Conservation (phyloP, 2,797 vertebrate genomes). For the Sebastiscus tertius region DNA sequence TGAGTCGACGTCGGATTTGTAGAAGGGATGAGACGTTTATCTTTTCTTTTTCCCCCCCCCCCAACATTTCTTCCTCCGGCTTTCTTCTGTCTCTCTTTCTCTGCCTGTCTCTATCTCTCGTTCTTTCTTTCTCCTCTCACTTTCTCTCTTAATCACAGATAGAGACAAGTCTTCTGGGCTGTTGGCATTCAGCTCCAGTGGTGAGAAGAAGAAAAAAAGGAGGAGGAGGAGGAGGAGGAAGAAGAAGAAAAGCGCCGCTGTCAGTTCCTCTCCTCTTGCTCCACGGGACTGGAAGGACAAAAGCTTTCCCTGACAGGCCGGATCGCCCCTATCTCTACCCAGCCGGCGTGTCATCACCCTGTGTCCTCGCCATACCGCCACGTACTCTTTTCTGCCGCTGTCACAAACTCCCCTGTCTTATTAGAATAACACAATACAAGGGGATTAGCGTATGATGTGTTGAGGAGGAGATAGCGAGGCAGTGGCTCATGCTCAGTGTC, state of each 20-base stretch:
- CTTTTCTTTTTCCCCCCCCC: slow-evolving; percentile 44
- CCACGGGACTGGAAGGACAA: slow-evolving; percentile 62
- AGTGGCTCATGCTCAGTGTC: slow-evolving; percentile 52
- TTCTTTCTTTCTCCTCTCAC: slow-evolving; percentile 40
- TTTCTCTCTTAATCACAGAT: slow-evolving; percentile 64
- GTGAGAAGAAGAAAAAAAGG: slow-evolving; percentile 23
- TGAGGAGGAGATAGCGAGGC: slow-evolving; percentile 57
- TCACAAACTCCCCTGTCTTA: slow-evolving; percentile 52
- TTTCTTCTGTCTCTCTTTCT: slow-evolving; percentile 60
- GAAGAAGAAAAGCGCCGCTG: slow-evolving; percentile 61
- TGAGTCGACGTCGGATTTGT: slow-evolving; percentile 79
- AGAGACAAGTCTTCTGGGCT: slow-evolving; percentile 67
- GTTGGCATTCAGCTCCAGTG: slow-evolving; percentile 63
- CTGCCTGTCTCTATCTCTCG: slow-evolving; percentile 20
- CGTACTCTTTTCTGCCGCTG: slow-evolving; percentile 40
- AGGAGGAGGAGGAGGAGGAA: slow-evolving; percentile 15
- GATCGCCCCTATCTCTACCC: slow-evolving; percentile 58
- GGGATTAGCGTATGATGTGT: slow-evolving; percentile 64
- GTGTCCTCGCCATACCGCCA: slow-evolving; percentile 42
- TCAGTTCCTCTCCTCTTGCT: slow-evolving; percentile 61
- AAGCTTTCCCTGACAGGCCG: slow-evolving; percentile 64
- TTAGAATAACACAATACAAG: slow-evolving; percentile 61
- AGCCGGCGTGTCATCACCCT: slow-evolving; percentile 54
- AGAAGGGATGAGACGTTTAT: slow-evolving; percentile 76
- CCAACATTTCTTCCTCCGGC: slow-evolving; percentile 54